A percentile compares a stretch with the other conserved stretches of the same genome.
Evolutionary conservation across 2,113 vertebrate species (phyloP).

Genomic region (Carettochelys insculpta): DNA sequence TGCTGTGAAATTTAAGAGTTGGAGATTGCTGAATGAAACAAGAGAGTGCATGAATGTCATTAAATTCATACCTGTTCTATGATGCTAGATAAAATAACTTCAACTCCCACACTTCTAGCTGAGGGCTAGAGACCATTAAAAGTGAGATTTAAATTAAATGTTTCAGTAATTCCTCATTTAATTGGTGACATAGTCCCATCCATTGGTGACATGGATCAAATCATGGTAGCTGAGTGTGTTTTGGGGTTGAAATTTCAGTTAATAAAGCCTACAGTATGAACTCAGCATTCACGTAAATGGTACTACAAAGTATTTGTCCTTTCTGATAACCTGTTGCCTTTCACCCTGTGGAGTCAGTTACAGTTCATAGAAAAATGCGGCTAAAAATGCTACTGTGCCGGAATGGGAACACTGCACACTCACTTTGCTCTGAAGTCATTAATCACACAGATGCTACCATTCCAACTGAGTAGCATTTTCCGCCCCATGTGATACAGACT

Average conservation of each 20-base stretch:
- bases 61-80: neutral
- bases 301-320: conserved; percentile 44
- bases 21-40: neutral
- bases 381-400: neutral
- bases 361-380: conserved; percentile 22
- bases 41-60: neutral
- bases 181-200: conserved; percentile 8
- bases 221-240: neutral
- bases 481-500: neutral
- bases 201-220: conserved; percentile 16
- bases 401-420: neutral
- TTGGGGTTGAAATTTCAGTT: conserved; percentile 10
- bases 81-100: neutral
- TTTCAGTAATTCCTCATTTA: neutral
- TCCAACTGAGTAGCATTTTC: neutral
- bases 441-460: neutral
- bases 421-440: neutral
- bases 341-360: conserved; percentile 2
- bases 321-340: conserved; percentile 24
- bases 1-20: neutral
- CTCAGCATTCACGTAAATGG: conserved; percentile 33
- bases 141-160: neutral
- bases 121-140: neutral
- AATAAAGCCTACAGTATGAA: conserved; percentile 39
- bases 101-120: neutral